Percentiles rank a stretch among this genome's conserved stretches.
Evolutionary conservation across 2,113 vertebrate genomes (phyloP).

Genomic region (Cinclus mexicanus): DNA sequence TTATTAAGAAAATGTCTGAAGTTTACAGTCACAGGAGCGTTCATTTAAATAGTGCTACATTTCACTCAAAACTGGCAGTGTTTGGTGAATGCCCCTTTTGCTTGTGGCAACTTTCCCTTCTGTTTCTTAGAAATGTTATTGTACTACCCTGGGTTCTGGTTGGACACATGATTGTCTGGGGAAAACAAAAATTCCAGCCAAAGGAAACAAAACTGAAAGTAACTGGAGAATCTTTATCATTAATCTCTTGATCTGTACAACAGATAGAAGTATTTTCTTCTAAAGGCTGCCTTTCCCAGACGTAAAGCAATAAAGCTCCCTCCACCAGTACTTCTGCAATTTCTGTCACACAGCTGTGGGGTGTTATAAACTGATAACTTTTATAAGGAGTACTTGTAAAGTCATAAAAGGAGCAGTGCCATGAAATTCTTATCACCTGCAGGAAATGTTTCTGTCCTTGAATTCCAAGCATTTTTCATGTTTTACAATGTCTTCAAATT

Average conservation of each 20-base stretch:
- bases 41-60: background rate
- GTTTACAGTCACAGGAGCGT: background rate
- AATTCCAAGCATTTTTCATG: background rate
- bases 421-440: background rate
- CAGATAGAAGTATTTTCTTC: background rate
- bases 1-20: background rate
- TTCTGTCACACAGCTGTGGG: background rate
- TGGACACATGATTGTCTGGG: background rate
- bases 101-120: slow-evolving; percentile 15
- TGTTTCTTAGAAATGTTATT: slow-evolving; percentile 32
- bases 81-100: background rate
- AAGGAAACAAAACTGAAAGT: slow-evolving; percentile 52
- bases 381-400: background rate
- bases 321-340: background rate
- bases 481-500: background rate
- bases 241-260: background rate
- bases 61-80: background rate
- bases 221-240: background rate
- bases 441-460: background rate
- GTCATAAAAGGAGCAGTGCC: background rate
- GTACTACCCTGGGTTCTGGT: background rate
- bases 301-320: background rate
- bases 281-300: slow-evolving; percentile 21
- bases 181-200: background rate
- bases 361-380: background rate